Percentiles rank a stretch among this genome's conserved stretches.
Evolutionary conservation across 2,113 vertebrate species (phyloP).

Genomic region (Amblyornis subalaris): DNA sequence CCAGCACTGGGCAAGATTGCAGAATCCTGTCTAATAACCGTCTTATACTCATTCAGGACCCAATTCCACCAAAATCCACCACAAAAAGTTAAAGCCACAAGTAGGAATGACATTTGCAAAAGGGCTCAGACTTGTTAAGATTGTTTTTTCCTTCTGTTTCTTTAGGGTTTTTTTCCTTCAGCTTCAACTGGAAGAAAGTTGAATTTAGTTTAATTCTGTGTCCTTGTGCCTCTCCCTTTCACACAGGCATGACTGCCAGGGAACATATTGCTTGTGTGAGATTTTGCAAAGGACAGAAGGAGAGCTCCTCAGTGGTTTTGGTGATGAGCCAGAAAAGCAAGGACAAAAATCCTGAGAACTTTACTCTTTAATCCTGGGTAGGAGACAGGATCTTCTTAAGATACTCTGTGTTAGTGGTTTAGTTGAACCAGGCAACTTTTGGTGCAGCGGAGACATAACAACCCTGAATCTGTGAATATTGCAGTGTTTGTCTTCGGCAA

Average conservation of each 20-base stretch:
- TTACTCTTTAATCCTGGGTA: not conserved
- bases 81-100: not conserved
- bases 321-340: not conserved
- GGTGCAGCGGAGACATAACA: not conserved
- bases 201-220: not conserved
- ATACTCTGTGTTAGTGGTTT: not conserved
- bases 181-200: not conserved
- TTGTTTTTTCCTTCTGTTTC: not conserved
- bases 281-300: not conserved
- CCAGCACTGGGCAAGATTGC: not conserved
- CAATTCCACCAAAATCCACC: not conserved
- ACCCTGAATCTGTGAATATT: not conserved
- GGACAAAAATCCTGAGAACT: not conserved
- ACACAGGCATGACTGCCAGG: not conserved
- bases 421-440: not conserved
- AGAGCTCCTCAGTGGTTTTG: not conserved
- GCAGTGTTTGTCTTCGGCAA: slow-evolving; percentile 7
- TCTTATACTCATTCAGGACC: not conserved
- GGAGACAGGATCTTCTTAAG: not conserved
- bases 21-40: not conserved
- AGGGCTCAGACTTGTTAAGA: not conserved
- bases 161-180: not conserved
- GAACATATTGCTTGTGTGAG: not conserved
- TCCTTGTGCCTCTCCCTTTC: not conserved
- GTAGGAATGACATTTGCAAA: not conserved